Evolutionary conservation across 2,888 invertebrate species (phyloP).

Genomic region (Ypsolopha sequella): DNA sequence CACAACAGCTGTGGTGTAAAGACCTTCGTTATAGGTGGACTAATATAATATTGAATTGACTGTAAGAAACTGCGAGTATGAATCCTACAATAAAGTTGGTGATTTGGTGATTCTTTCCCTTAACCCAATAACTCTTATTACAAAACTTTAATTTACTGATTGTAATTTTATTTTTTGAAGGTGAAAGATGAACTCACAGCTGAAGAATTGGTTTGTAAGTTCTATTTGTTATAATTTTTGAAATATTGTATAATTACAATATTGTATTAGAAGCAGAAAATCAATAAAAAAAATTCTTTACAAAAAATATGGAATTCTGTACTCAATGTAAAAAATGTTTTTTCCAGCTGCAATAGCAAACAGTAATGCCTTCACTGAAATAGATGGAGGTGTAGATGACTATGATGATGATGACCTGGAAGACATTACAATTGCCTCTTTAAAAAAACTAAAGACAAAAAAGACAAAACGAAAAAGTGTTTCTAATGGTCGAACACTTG

Average conservation of each 20-base stretch:
- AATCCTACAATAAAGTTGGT: no score
- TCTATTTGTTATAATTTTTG: conserved; percentile 2
- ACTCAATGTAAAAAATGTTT: neutral
- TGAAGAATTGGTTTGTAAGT: conserved; percentile 53
- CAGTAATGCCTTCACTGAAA: conserved; percentile 19
- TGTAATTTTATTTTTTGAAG: conserved; percentile 25
- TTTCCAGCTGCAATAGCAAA: conserved; percentile 33
- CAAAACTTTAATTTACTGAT: conserved; percentile 3
- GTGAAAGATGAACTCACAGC: conserved; percentile 52
- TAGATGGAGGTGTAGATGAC: conserved; percentile 11
- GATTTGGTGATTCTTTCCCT: no score
- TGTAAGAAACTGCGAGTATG: no score
- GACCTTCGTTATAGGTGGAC: no score
- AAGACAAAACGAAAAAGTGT: conserved; percentile 26
- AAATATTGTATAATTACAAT: neutral
- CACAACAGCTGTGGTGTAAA: no score
- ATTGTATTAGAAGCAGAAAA: no score
- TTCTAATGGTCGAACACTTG: neutral
- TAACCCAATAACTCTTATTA: no score
- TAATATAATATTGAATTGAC: no score
- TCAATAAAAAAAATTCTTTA: neutral
- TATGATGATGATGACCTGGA: conserved; percentile 34
- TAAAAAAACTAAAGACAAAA: conserved; percentile 38
- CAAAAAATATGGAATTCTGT: neutral
- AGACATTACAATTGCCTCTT: conserved; percentile 40